phyloP scores from a whole-genome alignment of 2,888 invertebrate species.

The Encarsia formosa region DNA sequence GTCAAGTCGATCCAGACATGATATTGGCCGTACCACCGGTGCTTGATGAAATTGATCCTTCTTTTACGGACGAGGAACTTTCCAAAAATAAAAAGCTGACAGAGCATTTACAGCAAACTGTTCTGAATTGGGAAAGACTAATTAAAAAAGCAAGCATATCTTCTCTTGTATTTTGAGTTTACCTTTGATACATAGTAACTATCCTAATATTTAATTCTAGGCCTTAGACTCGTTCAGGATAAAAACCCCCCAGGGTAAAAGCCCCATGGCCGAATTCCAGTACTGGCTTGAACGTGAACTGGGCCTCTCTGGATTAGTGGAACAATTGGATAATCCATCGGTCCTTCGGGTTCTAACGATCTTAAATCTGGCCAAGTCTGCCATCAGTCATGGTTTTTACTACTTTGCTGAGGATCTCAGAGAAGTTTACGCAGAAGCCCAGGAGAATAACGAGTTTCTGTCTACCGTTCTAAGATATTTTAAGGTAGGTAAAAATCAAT shows the following conservation, averaged over 20 bases:
- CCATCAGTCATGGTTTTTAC: conserved; percentile 59
- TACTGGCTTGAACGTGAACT: conserved; percentile 82
- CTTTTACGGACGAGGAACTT: conserved; percentile 47
- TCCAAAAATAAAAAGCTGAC: conserved; percentile 55
- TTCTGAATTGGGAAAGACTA: conserved; percentile 64
- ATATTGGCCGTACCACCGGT: conserved; percentile 63
- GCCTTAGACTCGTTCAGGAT: conserved; percentile 36
- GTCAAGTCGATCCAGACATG: conserved; percentile 73
- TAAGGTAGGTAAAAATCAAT: conserved; percentile 49
- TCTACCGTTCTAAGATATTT: conserved; percentile 72
- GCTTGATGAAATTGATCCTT: conserved; percentile 52
- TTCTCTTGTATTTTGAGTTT: background rate
- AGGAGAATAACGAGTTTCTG: conserved; percentile 75
- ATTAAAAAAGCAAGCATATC: conserved; percentile 55
- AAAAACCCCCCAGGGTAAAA: conserved; percentile 63
- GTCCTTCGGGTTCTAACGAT: conserved; percentile 61
- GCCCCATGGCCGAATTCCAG: conserved; percentile 79
- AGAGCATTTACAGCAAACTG: conserved; percentile 60
- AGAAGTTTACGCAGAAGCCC: conserved; percentile 66
- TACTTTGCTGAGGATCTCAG: conserved; percentile 61
- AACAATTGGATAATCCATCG: conserved; percentile 73
- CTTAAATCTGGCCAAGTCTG: conserved; percentile 57
- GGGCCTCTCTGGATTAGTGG: conserved; percentile 71
- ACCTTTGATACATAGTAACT: too few species aligned
- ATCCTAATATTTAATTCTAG: too few species aligned